phyloP scores from a whole-genome alignment of 2,888 invertebrate species.

The Sphaeridia pumilis region DNA sequence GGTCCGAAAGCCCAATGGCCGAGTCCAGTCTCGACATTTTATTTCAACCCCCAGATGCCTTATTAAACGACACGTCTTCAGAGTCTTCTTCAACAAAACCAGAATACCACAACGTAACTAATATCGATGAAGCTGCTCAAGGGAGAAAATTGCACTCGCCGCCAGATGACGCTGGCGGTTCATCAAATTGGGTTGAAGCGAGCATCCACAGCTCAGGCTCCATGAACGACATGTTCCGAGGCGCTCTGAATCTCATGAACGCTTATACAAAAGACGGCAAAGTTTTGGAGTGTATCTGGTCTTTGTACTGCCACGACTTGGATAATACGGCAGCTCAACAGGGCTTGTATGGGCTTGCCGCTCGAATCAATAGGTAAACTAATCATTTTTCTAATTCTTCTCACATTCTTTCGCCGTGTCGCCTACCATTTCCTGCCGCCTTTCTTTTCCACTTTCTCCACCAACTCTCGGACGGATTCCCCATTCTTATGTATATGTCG shows the following conservation, averaged over 20 bases:
- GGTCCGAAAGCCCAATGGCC: slow-evolving; percentile 2
- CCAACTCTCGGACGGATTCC: background rate
- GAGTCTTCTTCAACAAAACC: background rate
- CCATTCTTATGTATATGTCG: background rate
- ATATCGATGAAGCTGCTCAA: background rate
- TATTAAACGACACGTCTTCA: background rate
- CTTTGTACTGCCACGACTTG: slow-evolving; percentile 49
- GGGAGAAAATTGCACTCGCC: slow-evolving; percentile 3
- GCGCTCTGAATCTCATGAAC: slow-evolving; percentile 47
- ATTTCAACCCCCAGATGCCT: slow-evolving; percentile 26
- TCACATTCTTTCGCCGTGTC: background rate
- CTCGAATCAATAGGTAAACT: slow-evolving; percentile 49
- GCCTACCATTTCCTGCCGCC: slow-evolving; percentile 1
- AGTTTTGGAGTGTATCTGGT: slow-evolving; percentile 50
- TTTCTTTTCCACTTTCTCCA: background rate
- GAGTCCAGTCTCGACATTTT: slow-evolving; percentile 29
- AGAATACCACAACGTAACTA: background rate
- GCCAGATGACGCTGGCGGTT: background rate
- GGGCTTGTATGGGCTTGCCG: slow-evolving; percentile 49
- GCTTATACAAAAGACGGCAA: slow-evolving; percentile 47
- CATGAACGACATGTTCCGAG: slow-evolving; percentile 47
- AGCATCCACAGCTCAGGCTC: slow-evolving; percentile 38
- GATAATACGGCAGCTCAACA: slow-evolving; percentile 45
- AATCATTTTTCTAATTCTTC: slow-evolving; percentile 3
- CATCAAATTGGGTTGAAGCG: background rate